A percentile compares a stretch with the other conserved stretches of the same genome.
These are phyloP conservation scores for Leptinotarsa peninsularis DNA, from an alignment of 2,888 invertebrate species.

Conservation along the genomic window DNA sequence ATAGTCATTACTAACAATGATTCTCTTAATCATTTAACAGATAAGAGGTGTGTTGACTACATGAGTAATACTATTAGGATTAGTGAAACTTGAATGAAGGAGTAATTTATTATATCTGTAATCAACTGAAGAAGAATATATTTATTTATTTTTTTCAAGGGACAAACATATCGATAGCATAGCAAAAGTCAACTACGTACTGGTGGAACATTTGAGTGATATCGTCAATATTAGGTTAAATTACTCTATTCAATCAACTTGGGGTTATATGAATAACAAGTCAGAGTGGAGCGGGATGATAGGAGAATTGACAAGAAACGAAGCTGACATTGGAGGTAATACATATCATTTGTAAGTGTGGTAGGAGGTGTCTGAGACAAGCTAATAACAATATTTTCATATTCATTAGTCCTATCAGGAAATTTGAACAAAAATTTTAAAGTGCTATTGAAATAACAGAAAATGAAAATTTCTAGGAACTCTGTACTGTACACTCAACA, in stretches of 20 bases:
- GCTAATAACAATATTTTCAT: no score
- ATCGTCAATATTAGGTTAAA: conserved; percentile 71
- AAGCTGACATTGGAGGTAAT: conserved; percentile 74
- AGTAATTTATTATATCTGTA: background rate
- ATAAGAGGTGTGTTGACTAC: conserved; percentile 67
- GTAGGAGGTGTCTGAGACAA: no score
- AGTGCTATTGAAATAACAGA: no score
- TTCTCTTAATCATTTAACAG: conserved; percentile 71
- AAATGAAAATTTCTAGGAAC: no score
- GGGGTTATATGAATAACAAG: conserved; percentile 73
- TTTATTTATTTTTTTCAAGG: conserved; percentile 46
- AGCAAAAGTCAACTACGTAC: conserved; percentile 74
- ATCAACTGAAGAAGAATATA: background rate
- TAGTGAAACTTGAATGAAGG: background rate
- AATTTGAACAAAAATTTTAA: no score
- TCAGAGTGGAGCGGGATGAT: conserved; percentile 76
- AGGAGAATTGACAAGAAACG: conserved; percentile 70
- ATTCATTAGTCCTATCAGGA: no score
- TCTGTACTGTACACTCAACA: no score
- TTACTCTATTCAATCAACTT: conserved; percentile 70
- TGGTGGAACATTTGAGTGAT: conserved; percentile 71
- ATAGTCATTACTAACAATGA: conserved; percentile 73
- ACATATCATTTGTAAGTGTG: background rate
- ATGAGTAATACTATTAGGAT: no score
- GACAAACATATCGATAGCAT: conserved; percentile 71